Percentiles rank a stretch among this genome's conserved stretches.
These are phyloP conservation scores for Delphinapterus leucas DNA, from an alignment of 2,113 vertebrate genomes.

Conservation along the genomic window DNA sequence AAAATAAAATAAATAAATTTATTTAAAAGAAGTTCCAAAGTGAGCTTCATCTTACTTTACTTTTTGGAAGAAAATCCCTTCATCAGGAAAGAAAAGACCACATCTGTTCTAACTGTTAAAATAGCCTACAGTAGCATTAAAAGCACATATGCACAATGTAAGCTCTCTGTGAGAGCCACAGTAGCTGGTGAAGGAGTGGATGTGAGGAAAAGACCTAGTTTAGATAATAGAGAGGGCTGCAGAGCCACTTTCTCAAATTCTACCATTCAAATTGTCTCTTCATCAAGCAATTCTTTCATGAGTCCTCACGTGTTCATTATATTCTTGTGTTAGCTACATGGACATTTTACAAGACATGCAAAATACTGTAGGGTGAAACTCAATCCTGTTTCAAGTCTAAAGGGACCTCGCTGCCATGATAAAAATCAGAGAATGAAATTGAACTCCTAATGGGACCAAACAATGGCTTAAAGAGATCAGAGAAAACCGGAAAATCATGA, in stretches of 20 bases:
- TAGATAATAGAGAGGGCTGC: not conserved
- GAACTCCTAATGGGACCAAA: not conserved
- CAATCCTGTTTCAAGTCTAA: not conserved
- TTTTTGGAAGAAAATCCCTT: slow-evolving; percentile 8
- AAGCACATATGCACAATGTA: not conserved
- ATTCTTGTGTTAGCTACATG: not conserved
- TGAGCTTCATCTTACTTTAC: not conserved
- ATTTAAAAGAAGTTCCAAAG: not conserved
- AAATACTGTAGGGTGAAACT: too few species aligned
- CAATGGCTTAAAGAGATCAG: not conserved
- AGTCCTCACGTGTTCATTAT: not conserved
- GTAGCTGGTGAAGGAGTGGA: not conserved
- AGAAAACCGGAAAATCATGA: not conserved
- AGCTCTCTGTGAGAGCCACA: not conserved
- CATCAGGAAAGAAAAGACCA: not conserved
- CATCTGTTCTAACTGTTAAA: not conserved
- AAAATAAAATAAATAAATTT: too few species aligned
- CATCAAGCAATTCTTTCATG: not conserved
- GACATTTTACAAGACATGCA: not conserved
- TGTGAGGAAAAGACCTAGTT: not conserved
- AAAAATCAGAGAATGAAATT: not conserved
- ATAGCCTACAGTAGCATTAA: not conserved
- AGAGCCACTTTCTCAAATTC: not conserved
- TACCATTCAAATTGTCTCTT: not conserved
- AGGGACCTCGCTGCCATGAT: not conserved